A percentile compares a stretch with the other conserved stretches of the same genome.
Evolutionary conservation across 1,140 invertebrate genomes (phyloP).

Genomic region (Colletes gigas): DNA sequence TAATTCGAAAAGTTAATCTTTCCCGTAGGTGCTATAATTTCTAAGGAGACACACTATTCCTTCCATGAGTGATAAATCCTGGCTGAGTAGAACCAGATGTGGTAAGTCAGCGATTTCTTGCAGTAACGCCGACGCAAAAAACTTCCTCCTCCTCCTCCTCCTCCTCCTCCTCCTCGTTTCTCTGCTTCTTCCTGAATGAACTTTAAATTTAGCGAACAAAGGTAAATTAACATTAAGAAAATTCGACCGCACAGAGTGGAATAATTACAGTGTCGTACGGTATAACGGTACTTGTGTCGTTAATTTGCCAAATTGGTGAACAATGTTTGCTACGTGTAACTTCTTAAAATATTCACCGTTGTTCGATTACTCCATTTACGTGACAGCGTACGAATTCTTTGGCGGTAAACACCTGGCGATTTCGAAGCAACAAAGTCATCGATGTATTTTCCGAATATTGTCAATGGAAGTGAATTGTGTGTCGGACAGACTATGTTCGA

Average conservation of each 20-base stretch:
- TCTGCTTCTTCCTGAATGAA: slow-evolving; percentile 13
- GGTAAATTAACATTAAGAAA: slow-evolving; percentile 18
- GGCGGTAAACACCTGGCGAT: too few species aligned
- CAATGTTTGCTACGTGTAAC: too few species aligned
- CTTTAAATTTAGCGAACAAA: slow-evolving; percentile 9
- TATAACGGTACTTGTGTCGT: too few species aligned
- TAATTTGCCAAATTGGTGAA: too few species aligned
- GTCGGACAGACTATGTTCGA: too few species aligned
- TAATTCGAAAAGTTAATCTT: not conserved
- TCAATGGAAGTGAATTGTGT: too few species aligned
- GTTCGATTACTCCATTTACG: too few species aligned
- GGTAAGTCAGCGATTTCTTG: slow-evolving; percentile 42
- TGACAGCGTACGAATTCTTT: too few species aligned
- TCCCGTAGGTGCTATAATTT: slow-evolving; percentile 15
- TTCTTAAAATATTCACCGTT: too few species aligned
- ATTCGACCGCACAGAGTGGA: not conserved
- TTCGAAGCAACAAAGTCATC: too few species aligned
- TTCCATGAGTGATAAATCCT: slow-evolving; percentile 21
- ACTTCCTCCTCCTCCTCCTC: not conserved
- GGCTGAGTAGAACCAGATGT: slow-evolving; percentile 19
- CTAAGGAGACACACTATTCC: not conserved
- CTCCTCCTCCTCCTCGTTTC: not conserved
- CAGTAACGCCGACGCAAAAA: slow-evolving; percentile 16
- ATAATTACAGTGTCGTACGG: too few species aligned
- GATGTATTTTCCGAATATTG: too few species aligned